phyloP scores from a whole-genome alignment of 2,888 invertebrate species.

The Drosophila acutilabella region DNA sequence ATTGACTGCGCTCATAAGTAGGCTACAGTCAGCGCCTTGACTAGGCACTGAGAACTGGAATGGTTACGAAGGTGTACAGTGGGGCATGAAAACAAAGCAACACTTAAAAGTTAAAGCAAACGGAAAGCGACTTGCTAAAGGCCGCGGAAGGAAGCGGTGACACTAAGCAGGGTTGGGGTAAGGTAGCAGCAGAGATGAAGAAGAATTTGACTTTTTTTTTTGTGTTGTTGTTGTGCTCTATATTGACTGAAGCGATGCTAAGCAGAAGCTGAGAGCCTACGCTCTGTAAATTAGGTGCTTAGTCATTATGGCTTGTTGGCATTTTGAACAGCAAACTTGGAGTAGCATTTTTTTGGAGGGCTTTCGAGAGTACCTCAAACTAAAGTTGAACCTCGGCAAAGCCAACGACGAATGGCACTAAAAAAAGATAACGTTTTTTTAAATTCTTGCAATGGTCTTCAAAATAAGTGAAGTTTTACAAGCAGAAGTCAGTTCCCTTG shows the following conservation, averaged over 20 bases:
- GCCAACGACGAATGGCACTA: not conserved
- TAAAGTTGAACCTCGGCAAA: conserved; percentile 3
- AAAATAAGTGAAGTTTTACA: no score
- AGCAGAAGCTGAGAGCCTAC: conserved; percentile 25
- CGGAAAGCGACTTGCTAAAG: conserved; percentile 44
- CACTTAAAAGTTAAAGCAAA: conserved; percentile 74
- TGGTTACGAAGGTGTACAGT: not conserved
- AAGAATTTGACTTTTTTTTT: not conserved
- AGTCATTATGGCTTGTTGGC: conserved; percentile 60
- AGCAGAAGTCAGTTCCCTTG: not conserved
- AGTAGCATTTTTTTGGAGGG: conserved; percentile 10
- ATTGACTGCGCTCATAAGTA: conserved; percentile 52
- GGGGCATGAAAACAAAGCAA: conserved; percentile 69
- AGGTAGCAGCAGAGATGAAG: not conserved
- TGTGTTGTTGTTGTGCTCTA: conserved; percentile 20
- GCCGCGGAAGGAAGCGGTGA: conserved; percentile 8
- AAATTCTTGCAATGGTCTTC: not conserved
- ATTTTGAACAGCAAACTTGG: conserved; percentile 20
- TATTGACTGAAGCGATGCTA: conserved; percentile 46
- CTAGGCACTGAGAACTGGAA: conserved; percentile 1
- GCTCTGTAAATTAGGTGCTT: conserved; percentile 58
- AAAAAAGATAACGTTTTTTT: not conserved
- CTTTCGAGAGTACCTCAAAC: not conserved
- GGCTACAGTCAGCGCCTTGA: conserved; percentile 45
- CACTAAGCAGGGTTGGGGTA: no score